phyloP scores from a whole-genome alignment of 2,888 invertebrate genomes.

The Petrolisthes manimaculis region DNA sequence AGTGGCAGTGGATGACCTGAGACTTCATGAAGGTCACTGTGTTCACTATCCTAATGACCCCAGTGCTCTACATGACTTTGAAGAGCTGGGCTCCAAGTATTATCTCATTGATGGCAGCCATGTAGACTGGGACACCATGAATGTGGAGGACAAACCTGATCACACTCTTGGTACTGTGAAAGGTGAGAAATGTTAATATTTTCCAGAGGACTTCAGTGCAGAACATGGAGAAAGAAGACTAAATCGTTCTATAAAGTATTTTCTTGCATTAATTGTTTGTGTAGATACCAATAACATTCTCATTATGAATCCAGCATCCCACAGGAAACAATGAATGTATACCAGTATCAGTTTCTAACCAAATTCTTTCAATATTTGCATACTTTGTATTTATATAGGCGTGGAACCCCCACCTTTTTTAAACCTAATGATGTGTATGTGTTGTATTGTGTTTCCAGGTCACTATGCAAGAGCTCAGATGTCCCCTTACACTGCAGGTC shows the following conservation, averaged over 20 bases:
- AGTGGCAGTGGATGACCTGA: constrained; percentile 57
- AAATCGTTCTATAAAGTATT: too few species aligned
- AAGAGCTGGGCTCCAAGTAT: constrained; percentile 45
- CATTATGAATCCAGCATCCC: too few species aligned
- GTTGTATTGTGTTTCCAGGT: constrained; percentile 17
- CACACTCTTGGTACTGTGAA: constrained; percentile 56
- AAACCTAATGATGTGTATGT: too few species aligned
- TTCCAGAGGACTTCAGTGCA: neutral
- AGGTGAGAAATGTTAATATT: constrained; percentile 18
- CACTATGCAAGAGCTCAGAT: constrained; percentile 39
- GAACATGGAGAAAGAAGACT: neutral
- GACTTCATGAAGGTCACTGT: constrained; percentile 36
- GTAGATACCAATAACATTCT: too few species aligned
- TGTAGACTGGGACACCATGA: constrained; percentile 43
- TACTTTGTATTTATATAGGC: too few species aligned
- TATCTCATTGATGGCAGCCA: constrained; percentile 16
- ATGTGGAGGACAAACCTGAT: constrained; percentile 28
- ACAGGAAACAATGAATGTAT: too few species aligned
- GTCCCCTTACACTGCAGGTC: constrained; percentile 2
- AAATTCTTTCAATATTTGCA: too few species aligned
- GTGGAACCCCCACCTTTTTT: too few species aligned
- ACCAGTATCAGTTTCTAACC: too few species aligned
- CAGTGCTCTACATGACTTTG: constrained; percentile 52
- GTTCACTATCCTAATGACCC: constrained; percentile 33
- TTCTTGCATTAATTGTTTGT: too few species aligned